Percentiles rank a stretch among this genome's conserved stretches.
Evolutionary conservation across 64 coral and sea anemone species (phyloP).

Genomic region (Montipora capricornis): DNA sequence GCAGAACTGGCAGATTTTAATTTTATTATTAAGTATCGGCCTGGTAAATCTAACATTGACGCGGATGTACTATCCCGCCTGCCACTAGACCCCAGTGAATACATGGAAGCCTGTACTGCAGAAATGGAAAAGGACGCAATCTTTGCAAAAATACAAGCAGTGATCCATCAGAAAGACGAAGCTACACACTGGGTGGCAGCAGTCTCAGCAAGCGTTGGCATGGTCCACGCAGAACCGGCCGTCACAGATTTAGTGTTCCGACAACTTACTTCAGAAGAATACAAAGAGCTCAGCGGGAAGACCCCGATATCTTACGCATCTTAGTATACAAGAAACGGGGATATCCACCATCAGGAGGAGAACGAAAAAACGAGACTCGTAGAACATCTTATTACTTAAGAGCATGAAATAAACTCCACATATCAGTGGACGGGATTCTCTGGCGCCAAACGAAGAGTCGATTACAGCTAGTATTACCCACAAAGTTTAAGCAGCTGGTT

Average conservation of each 20-base stretch:
- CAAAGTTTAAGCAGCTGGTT: no score
- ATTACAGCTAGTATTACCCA: no score
- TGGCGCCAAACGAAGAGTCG: no score
- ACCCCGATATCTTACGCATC: not conserved
- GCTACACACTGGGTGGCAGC: slow-evolving; percentile 9
- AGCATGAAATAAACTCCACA: slow-evolving; percentile 22
- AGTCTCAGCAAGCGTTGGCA: not conserved
- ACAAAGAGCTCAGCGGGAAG: slow-evolving; percentile 12
- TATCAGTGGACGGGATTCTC: no score
- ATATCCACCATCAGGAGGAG: not conserved
- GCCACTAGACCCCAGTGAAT: slow-evolving; percentile 10
- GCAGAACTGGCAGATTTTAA: slow-evolving; percentile 53
- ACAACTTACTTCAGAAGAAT: not conserved
- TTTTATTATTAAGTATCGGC: slow-evolving; percentile 39
- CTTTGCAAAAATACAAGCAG: not conserved
- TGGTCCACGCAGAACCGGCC: not conserved
- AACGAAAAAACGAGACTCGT: slow-evolving; percentile 33
- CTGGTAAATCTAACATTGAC: slow-evolving; percentile 30
- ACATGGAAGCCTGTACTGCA: not conserved
- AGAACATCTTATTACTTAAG: not conserved
- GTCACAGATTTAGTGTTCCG: not conserved
- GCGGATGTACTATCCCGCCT: slow-evolving; percentile 29
- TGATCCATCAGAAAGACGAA: not conserved
- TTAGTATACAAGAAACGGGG: not conserved
- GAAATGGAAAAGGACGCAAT: no score